phyloP scores from a whole-genome alignment of 2,888 invertebrate genomes.

The Petrolisthes cinctipes region DNA sequence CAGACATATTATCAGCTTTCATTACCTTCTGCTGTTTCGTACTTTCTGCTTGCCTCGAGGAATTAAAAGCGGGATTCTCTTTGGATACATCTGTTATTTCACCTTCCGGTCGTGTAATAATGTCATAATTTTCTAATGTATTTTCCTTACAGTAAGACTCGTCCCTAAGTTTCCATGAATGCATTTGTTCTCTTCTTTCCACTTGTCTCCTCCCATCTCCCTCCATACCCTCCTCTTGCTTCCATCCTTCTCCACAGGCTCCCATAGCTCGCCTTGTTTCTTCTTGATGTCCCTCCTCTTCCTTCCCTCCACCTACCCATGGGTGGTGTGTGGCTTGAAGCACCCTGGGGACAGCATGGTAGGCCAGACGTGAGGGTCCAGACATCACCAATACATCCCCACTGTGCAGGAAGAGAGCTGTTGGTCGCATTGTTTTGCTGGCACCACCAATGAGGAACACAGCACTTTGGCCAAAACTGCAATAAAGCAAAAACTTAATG shows the following conservation, averaged over 20 bases:
- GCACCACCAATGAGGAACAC: slow-evolving; percentile 93
- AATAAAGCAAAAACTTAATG: slow-evolving; percentile 67
- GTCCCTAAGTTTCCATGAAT: too few relatives aligned
- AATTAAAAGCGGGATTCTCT: too few relatives aligned
- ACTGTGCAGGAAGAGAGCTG: slow-evolving; percentile 80
- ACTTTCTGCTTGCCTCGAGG: too few relatives aligned
- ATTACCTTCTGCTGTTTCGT: neutral
- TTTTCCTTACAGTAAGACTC: too few relatives aligned
- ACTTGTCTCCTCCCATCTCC: too few relatives aligned
- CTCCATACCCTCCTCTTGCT: too few relatives aligned
- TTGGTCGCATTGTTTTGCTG: slow-evolving; percentile 66
- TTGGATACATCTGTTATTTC: too few relatives aligned
- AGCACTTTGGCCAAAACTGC: slow-evolving; percentile 94
- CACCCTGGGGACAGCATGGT: slow-evolving; percentile 94
- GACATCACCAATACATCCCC: slow-evolving; percentile 95
- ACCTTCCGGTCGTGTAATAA: too few relatives aligned
- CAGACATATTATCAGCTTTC: neutral
- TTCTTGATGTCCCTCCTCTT: neutral
- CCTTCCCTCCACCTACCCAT: neutral
- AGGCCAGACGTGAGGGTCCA: slow-evolving; percentile 83
- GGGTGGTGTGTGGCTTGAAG: slow-evolving; percentile 68
- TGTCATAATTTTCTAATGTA: too few relatives aligned
- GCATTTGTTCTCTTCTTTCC: too few relatives aligned
- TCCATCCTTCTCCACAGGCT: too few relatives aligned
- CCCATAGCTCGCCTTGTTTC: neutral